Base-by-base conservation (phyloP, 2,888 invertebrate genomes). In the Agriopis marginaria region DNA sequence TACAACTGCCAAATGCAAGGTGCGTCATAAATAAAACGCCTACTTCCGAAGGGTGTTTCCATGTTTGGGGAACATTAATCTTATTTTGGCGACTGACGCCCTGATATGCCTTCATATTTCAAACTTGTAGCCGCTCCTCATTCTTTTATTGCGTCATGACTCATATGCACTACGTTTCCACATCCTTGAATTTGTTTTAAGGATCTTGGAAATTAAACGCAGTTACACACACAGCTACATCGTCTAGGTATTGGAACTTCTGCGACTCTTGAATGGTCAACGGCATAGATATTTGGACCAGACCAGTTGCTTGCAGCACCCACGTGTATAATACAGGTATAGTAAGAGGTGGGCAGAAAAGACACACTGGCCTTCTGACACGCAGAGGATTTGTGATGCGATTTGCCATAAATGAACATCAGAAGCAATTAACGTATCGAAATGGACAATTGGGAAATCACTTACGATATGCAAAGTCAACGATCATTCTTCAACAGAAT, bases 31-130 rank as follows among this genome's bases (percentile, higher is more conserved):
- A 86, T 84, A 82, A 82, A 69, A 65, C 72, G 66, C 66, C 66
- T 66, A 80, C 79, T 87, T 84, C 83, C 82, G 80, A 80, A 80
- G 81, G 81, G 77, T 79, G 81, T 79, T 85, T 85, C 82, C 88
- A 83, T 87, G 85, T 82, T 81, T 78, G 76, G 77, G 72, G 73
- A 82, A 78, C 83, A 87, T 88, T 87, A 87, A 86, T 87, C 75
- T 80, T 76, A 78, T 83, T 87, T 84, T 83, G 84, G 81, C 81
- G 78, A 80, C 75, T 75, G 78, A 80, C 79, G 81, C 81, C 76
- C 79, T 76, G 74, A 71, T 53, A 62, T 75, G 77, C 75, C 73
- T 79, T 78, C 73, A 82, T 83, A 79, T 81, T 78, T 80, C 80
- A 82, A 81, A 82, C 80, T 80, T 79, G 72, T 73, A 74, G 78